Conservation (phyloP, 2,113 vertebrate species). For the Dolichallabes microphthalmus region DNA sequence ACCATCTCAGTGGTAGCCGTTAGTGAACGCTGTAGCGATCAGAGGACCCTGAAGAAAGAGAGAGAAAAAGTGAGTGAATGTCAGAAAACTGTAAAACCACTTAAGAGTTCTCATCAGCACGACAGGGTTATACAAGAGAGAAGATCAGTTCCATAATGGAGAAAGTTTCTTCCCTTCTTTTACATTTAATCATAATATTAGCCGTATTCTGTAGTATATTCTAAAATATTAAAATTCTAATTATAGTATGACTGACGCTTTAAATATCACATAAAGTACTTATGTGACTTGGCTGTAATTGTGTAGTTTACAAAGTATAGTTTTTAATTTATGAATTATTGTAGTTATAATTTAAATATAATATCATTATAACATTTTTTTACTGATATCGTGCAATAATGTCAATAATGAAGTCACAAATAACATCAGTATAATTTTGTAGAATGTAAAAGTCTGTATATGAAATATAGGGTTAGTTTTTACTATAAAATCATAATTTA, state of each 20-base stretch:
- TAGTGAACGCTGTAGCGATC: constrained; percentile 99
- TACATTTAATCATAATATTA: not conserved
- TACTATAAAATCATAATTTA: too few species aligned
- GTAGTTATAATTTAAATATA: too few species aligned
- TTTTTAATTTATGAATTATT: too few species aligned
- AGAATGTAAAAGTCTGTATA: too few species aligned
- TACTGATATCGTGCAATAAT: too few species aligned
- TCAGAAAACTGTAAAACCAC: not conserved
- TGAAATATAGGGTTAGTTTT: too few species aligned
- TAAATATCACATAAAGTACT: not conserved
- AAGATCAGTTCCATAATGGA: not conserved
- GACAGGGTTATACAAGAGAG: too few species aligned
- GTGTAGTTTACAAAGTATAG: not conserved
- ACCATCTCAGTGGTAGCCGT: constrained; percentile 92
- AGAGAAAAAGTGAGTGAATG: not conserved
- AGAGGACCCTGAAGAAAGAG: constrained; percentile 83
- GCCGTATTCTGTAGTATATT: not conserved
- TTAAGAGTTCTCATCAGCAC: too few species aligned
- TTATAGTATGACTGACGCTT: not conserved
- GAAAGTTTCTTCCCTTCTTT: not conserved
- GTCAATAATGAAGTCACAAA: too few species aligned
- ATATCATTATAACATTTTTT: too few species aligned
- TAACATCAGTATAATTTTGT: too few species aligned
- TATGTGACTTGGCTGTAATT: not conserved
- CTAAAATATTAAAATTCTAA: not conserved